These are phyloP conservation scores for Malurus elegans DNA, from an alignment of 2,113 vertebrate species.

Conservation along the genomic window DNA sequence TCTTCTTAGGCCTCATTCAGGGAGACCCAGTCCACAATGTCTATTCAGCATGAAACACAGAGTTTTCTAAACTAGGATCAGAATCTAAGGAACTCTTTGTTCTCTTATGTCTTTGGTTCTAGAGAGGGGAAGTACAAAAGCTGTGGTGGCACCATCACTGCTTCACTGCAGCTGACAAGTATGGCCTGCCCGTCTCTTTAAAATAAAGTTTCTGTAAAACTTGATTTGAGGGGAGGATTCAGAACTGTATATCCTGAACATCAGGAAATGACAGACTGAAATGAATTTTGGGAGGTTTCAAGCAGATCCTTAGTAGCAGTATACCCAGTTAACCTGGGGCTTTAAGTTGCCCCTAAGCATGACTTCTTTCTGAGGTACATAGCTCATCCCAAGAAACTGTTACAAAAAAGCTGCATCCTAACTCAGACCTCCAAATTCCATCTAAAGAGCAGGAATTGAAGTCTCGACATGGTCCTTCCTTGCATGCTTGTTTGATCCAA, in stretches of 20 bases:
- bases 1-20: not conserved
- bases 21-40: not conserved
- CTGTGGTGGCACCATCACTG: accelerated
- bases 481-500: not conserved
- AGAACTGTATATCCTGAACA: not conserved
- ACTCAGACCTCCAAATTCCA: not conserved
- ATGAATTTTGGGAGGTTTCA: not conserved
- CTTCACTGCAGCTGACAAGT: not conserved
- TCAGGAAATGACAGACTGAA: not conserved
- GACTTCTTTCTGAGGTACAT: not conserved
- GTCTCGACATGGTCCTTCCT: not conserved
- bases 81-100: not conserved
- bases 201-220: not conserved
- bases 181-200: accelerated
- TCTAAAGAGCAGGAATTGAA: not conserved
- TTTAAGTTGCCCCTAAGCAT: not conserved
- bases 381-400: not conserved
- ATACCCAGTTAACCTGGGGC: not conserved
- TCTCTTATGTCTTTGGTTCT: not conserved
- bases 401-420: not conserved
- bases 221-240: not conserved
- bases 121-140: not conserved
- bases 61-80: not conserved
- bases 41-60: not conserved
- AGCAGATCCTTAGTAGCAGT: not conserved